These are phyloP conservation scores for Empis stercorea DNA, from an alignment of 2,888 invertebrate species.

Conservation along the genomic window DNA sequence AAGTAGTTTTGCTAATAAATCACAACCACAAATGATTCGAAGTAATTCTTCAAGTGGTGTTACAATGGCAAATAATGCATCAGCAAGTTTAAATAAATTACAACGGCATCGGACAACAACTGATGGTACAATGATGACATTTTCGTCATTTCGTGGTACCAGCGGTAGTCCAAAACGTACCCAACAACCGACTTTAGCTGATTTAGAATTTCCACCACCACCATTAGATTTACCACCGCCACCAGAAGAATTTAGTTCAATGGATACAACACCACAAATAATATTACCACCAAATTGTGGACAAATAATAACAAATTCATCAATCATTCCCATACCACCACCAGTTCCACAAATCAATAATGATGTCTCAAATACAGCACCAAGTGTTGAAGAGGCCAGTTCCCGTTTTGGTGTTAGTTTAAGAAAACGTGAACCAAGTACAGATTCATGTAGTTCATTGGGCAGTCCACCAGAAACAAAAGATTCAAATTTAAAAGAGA, in stretches of 20 bases:
- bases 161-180: conserved; percentile 58
- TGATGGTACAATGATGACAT: conserved; percentile 38
- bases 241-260: conserved; percentile 46
- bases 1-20: conserved; percentile 41
- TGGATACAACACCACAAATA: conserved; percentile 16
- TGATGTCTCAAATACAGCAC: conserved; percentile 49
- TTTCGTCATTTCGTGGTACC: conserved; percentile 42
- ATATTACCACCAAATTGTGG: conserved; percentile 13
- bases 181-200: conserved; percentile 61
- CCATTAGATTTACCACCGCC: conserved; percentile 70
- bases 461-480: conserved; percentile 38
- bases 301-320: conserved; percentile 16
- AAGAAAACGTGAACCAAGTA: conserved; percentile 50
- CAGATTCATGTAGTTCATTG: conserved; percentile 42
- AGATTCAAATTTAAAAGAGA: conserved; percentile 53
- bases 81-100: conserved; percentile 43
- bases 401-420: conserved; percentile 58
- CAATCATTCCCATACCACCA: conserved; percentile 18
- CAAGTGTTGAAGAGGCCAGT: conserved; percentile 58
- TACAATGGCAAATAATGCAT: conserved; percentile 49
- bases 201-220: conserved; percentile 79
- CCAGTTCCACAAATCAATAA: conserved; percentile 25
- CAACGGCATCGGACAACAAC: conserved; percentile 41
- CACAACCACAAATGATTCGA: conserved; percentile 72
- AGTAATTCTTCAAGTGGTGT: conserved; percentile 81